Percentiles rank a stretch among this genome's conserved stretches.
These are phyloP conservation scores for Rhinogobius similis DNA, from an alignment of 2,113 vertebrate species.

Conservation along the genomic window DNA sequence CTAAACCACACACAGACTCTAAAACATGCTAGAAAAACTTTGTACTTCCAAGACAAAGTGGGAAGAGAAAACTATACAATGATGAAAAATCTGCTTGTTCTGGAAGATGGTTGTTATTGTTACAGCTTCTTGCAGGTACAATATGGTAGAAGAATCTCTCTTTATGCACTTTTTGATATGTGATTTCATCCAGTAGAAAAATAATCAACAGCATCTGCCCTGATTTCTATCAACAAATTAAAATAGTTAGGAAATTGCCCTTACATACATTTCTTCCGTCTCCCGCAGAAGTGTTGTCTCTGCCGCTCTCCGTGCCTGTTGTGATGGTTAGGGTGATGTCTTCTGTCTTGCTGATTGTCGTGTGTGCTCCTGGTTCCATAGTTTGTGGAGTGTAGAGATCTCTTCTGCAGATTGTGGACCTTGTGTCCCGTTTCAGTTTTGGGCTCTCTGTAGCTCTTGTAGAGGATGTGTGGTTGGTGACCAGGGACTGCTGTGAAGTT, in stretches of 20 bases:
- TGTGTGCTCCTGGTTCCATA: conserved; percentile 26
- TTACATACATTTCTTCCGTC: conserved; percentile 95
- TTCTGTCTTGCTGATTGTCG: conserved; percentile 11
- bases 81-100: too few species aligned
- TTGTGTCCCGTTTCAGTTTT: conserved; percentile 1
- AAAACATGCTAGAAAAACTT: too few species aligned
- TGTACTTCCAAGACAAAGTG: too few species aligned
- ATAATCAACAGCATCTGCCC: not conserved
- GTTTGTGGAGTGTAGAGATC: conserved; percentile 14
- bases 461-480: conserved; percentile 85
- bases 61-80: too few species aligned
- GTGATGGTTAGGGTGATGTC: conserved; percentile 27
- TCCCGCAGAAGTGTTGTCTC: conserved; percentile 88
- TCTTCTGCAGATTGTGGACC: conserved; percentile 22
- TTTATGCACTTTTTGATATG: too few species aligned
- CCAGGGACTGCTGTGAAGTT: conserved; percentile 54
- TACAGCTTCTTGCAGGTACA: not conserved
- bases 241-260: conserved; percentile 57
- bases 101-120: not conserved
- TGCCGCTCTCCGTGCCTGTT: conserved; percentile 55
- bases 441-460: conserved; percentile 73
- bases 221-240: not conserved
- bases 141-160: too few species aligned
- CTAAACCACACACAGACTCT: too few species aligned
- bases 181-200: not conserved